A percentile compares a stretch with the other conserved stretches of the same genome.
phyloP scores from a whole-genome alignment of 1,140 invertebrate species.

The Hyphantria cunea region DNA sequence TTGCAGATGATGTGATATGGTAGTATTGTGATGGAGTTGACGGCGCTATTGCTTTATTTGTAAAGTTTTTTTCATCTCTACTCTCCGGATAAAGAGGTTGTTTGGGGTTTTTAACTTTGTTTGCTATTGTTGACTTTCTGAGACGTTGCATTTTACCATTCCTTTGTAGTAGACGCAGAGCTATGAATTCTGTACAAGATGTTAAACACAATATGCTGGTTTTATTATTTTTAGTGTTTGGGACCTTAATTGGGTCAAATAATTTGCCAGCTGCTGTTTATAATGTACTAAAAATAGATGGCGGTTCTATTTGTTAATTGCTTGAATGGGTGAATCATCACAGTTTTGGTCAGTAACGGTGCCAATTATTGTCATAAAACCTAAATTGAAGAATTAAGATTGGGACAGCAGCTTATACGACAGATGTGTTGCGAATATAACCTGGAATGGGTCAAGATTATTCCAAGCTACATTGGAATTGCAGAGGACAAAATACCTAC shows the following conservation, averaged over 20 bases:
- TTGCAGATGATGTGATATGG: slow-evolving; percentile 77
- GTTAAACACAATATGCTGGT: slow-evolving; percentile 1
- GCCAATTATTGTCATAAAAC: slow-evolving; percentile 8
- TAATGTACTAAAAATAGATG: slow-evolving; percentile 15
- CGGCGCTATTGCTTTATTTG: slow-evolving; percentile 69
- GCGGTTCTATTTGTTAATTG: slow-evolving; percentile 13
- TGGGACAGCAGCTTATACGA: too few species aligned
- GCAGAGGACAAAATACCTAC: not conserved
- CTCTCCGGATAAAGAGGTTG: slow-evolving; percentile 48
- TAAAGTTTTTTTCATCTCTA: slow-evolving; percentile 47
- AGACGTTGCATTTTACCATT: slow-evolving; percentile 30
- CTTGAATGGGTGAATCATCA: slow-evolving; percentile 11
- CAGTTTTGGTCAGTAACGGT: slow-evolving; percentile 13
- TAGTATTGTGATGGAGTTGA: slow-evolving; percentile 62
- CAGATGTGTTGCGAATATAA: too few species aligned
- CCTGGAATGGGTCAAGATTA: not conserved
- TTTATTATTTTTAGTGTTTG: not conserved
- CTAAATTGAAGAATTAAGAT: not conserved
- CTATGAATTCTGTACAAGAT: slow-evolving; percentile 16
- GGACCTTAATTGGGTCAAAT: slow-evolving; percentile 1
- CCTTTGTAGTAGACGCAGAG: slow-evolving; percentile 45
- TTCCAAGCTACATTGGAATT: not conserved
- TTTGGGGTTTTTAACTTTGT: slow-evolving; percentile 56
- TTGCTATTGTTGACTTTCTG: slow-evolving; percentile 48
- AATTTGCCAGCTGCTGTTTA: slow-evolving; percentile 18